These are phyloP conservation scores for Macropis europaea DNA, from an alignment of 2,888 invertebrate species.

Conservation along the genomic window DNA sequence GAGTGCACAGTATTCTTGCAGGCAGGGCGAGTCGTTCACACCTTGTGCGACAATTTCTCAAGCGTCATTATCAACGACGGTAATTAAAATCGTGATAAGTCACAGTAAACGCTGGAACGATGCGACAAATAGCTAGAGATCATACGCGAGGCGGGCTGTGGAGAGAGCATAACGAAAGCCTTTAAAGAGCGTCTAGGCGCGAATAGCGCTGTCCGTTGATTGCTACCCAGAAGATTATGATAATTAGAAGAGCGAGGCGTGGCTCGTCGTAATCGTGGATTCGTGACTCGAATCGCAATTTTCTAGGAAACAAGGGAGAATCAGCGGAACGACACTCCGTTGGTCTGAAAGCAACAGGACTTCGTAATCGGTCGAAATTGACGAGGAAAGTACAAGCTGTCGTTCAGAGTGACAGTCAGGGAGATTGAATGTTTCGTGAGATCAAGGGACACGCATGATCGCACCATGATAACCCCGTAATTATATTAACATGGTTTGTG, in stretches of 20 bases:
- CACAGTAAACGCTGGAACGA: background rate
- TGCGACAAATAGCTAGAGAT: slow-evolving; percentile 29
- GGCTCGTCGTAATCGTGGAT: background rate
- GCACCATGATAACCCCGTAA: background rate
- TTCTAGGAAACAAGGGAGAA: background rate
- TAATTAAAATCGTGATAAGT: background rate
- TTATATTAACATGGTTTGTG: too few relatives aligned
- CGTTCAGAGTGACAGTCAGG: background rate
- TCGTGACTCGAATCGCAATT: slow-evolving; percentile 11
- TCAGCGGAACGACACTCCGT: background rate
- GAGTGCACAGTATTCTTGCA: too few relatives aligned
- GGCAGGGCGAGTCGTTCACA: too few relatives aligned
- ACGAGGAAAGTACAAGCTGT: background rate
- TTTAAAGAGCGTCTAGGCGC: slow-evolving; percentile 33
- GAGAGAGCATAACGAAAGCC: slow-evolving; percentile 74
- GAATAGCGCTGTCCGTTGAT: slow-evolving; percentile 9
- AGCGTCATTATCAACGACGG: too few relatives aligned
- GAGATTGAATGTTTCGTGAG: background rate
- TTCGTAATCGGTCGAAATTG: background rate
- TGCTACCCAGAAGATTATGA: slow-evolving; percentile 28
- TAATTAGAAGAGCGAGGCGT: background rate
- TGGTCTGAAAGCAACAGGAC: background rate
- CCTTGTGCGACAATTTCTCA: too few relatives aligned
- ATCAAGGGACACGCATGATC: background rate
- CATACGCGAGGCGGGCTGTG: slow-evolving; percentile 61